Evolutionary conservation across 53 echinoderm and acorn worm genomes (phyloP).

Genomic region (Henricia sp.): DNA sequence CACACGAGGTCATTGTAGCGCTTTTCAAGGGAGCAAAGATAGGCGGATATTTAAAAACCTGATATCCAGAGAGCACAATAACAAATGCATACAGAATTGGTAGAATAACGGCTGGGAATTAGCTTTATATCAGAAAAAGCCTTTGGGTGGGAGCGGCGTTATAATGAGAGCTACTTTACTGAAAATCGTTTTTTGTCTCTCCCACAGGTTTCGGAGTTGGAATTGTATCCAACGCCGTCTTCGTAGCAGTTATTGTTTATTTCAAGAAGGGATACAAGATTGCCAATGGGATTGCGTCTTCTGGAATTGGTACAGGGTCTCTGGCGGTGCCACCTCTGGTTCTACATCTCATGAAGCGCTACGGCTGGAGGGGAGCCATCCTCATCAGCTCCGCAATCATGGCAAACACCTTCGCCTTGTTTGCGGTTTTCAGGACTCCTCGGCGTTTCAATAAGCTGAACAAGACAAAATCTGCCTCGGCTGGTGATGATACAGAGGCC

Average conservation of each 20-base stretch:
- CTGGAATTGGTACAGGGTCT: conserved; percentile 69
- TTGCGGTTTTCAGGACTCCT: not conserved
- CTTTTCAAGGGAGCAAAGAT: too few species aligned
- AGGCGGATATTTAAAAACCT: too few species aligned
- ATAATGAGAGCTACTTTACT: not conserved
- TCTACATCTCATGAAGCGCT: conserved; percentile 33
- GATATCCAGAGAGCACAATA: too few species aligned
- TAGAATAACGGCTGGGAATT: too few species aligned
- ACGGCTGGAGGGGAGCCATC: conserved; percentile 59
- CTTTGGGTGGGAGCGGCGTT: too few species aligned
- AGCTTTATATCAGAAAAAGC: too few species aligned
- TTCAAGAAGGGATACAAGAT: conserved; percentile 59
- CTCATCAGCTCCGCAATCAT: conserved; percentile 52
- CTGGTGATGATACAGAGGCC: not conserved
- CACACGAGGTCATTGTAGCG: too few species aligned
- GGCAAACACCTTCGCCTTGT: not conserved
- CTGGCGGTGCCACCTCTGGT: conserved; percentile 55
- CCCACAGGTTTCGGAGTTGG: not conserved
- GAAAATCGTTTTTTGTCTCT: too few species aligned
- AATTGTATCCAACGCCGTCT: not conserved
- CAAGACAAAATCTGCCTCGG: not conserved
- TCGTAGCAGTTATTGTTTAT: conserved; percentile 48
- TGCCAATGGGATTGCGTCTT: conserved; percentile 63
- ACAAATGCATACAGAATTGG: too few species aligned
- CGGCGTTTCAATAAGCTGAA: not conserved